Base-by-base conservation (phyloP, 2,797 vertebrate genomes). In the Glyptemys insculpta region DNA sequence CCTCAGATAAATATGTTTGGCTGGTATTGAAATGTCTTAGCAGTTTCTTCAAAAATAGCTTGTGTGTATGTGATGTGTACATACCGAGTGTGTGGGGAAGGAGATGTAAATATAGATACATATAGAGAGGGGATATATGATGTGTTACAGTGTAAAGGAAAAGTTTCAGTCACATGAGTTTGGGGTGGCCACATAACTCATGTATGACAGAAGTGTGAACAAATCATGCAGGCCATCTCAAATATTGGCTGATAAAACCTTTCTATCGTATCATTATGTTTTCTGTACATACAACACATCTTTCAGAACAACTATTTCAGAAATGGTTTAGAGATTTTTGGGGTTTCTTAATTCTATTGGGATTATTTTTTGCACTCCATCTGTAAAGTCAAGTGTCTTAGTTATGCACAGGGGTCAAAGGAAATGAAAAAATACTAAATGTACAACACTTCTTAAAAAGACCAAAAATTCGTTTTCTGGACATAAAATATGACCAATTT, bases 1-100 rank as follows among this genome's bases (percentile, higher is more conserved):
- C 99, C 99, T 99, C 99, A 98, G 99, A 99, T 99, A 99, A 99
- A 99, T 99, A 99, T 99, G 99, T 99, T 99, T 99, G 99, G 98
- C 99, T 98, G 98, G 98, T 98, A 98, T 98, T 98, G 98, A 98
- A 98, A 98, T 98, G 97, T 98, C 98, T 98, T 98, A 98, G 98
- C 98, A 98, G 97, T 98, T 98, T 98, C 98, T 98, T 98, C 98
- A 98, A 98, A 98, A 98, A 98, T 98, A 98, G 97, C 95, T 97
- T 97, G 93, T 97, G 96, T 97, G 97, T 96, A 90, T 97, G 93
- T 93, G 83, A 65, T 88, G 90, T 91, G 86, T 97, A 91, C 2
- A 0, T 96, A 96, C 96, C 86, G 82, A 83, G 93, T 91, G 89
- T 37, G 12, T 91, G 34, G 89, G 95, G 91, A 94, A 95, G 85